A percentile compares a stretch with the other conserved stretches of the same genome.
These are phyloP conservation scores for Steatornis caripensis DNA, from an alignment of 2,113 vertebrate species.

Conservation along the genomic window DNA sequence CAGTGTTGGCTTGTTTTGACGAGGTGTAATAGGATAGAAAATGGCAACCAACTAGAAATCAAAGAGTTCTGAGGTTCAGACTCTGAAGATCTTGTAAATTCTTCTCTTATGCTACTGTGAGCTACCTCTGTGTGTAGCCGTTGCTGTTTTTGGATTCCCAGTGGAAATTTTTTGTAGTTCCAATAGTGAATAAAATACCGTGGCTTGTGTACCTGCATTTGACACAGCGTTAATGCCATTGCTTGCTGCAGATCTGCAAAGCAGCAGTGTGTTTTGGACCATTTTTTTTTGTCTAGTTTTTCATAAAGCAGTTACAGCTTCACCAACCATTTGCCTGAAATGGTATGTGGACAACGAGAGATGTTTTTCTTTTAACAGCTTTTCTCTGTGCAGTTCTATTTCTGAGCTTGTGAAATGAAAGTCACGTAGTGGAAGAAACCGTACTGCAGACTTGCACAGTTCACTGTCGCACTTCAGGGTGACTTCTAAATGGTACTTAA, in stretches of 20 bases:
- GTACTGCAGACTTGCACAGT: background rate
- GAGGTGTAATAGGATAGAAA: background rate
- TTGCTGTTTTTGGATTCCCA: background rate
- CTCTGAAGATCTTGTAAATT: background rate
- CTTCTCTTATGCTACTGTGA: background rate
- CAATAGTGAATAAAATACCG: background rate
- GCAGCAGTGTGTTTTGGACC: background rate
- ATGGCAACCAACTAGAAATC: background rate
- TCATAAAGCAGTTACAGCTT: background rate
- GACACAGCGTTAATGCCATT: rapidly evolving
- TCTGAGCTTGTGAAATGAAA: background rate
- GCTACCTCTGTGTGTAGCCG: background rate
- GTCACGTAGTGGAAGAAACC: background rate
- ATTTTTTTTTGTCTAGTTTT: background rate
- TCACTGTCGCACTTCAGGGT: background rate
- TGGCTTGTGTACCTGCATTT: background rate
- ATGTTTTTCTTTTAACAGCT: background rate
- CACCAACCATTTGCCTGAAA: background rate
- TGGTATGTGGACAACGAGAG: background rate
- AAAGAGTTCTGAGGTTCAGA: background rate
- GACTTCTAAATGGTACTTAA: background rate
- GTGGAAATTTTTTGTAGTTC: background rate
- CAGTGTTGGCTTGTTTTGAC: background rate
- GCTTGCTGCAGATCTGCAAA: background rate
- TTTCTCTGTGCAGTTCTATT: background rate